Evolutionary conservation across 2,888 invertebrate species (phyloP).

Genomic region (Pammene fasciana): DNA sequence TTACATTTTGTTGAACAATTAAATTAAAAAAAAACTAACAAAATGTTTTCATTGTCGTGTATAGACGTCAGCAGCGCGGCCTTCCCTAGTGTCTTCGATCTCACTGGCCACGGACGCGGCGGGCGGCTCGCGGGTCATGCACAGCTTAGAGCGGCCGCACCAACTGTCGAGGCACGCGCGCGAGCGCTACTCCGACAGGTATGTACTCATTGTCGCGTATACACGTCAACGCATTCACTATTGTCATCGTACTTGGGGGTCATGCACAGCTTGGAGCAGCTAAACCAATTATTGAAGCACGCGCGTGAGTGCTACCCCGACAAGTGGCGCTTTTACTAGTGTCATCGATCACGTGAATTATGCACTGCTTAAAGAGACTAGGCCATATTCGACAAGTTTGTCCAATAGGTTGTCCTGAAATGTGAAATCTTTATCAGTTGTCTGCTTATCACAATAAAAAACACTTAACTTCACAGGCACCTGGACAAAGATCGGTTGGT

Average conservation of each 20-base stretch:
- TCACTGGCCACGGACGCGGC: constrained; percentile 75
- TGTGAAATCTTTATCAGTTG: neutral
- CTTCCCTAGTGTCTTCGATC: constrained; percentile 78
- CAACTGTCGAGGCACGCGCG: constrained; percentile 74
- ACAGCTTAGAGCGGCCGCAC: constrained; percentile 76
- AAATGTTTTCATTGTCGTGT: neutral
- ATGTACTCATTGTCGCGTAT: constrained; percentile 14
- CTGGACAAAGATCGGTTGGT: constrained; percentile 77
- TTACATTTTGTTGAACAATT: too few relatives aligned
- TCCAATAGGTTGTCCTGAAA: too few relatives aligned
- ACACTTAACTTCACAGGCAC: constrained; percentile 57
- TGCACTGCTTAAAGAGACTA: too few relatives aligned
- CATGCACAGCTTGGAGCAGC: too few relatives aligned
- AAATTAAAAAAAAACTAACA: too few relatives aligned
- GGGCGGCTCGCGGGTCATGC: constrained; percentile 65
- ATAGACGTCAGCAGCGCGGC: constrained; percentile 71
- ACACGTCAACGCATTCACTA: constrained; percentile 53
- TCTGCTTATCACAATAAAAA: neutral
- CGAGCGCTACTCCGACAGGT: constrained; percentile 79
- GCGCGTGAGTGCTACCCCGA: too few relatives aligned
- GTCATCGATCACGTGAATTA: too few relatives aligned
- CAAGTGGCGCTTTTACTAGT: too few relatives aligned
- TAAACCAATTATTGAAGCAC: too few relatives aligned
- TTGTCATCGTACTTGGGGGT: too few relatives aligned
- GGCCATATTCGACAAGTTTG: too few relatives aligned